Base-by-base conservation (phyloP, 2,888 invertebrate genomes). In the Drosophila robusta region DNA sequence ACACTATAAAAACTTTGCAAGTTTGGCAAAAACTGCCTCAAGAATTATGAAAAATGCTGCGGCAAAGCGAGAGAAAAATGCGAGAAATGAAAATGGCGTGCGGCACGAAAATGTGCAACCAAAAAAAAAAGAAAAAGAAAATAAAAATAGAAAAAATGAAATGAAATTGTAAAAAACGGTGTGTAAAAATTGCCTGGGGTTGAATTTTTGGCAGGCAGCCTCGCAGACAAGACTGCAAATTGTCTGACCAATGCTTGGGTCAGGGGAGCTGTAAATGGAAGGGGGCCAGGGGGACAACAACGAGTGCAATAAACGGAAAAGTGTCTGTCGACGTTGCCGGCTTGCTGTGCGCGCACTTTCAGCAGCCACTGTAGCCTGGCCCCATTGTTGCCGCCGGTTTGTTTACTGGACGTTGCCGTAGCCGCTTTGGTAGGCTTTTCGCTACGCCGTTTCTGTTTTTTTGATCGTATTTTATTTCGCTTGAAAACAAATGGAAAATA, bases 11-110 rank as follows among this genome's bases (percentile, higher is more conserved):
- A 77, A 77, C 70, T 52, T 78, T 68, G 72, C 70, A 58, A 70
- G 70, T 71, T 73, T 49, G 60, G 61, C 62, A 60, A 70, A 80
- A 80, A 81, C 63, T 74, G 80, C 79, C 87, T 85, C 72, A 87
- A 83, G 87, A 83, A 80, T 86, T 81, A 81, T 87, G 86, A 83
- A 79, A 87, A 83, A 83, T 84, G 78, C 57, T 75, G 86, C 77
- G 78, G 81, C 81, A 74, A 71, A 65, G 71, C 69, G 50, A 71
- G 66, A 73, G 67, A 73, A 77, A 79, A 75, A 75, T 65, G 64
- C 49, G 70, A 50, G 58, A 70, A 70, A 74, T 70, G 68, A 87
- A 83, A 79, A 85, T 88, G 74, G 81, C 86, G 86, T 86, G 88
- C 64, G 56, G 80, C 86, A 86, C 80, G 86, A 87, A 87, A 85